Evolutionary conservation across 2,888 invertebrate genomes (phyloP).

Genomic region (Drosophila basisetae): DNA sequence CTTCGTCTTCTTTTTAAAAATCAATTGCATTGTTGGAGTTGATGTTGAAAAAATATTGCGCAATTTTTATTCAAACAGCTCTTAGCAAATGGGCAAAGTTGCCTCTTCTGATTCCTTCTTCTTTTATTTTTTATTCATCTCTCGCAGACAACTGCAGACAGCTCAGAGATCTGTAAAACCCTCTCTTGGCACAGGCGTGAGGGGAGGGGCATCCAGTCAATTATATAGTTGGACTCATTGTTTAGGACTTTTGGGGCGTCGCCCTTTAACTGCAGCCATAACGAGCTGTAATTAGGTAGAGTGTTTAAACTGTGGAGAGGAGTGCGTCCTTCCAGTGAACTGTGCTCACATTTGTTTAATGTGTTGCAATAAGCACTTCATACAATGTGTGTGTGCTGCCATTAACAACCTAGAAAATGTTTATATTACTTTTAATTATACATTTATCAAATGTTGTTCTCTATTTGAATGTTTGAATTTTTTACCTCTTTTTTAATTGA

Average conservation of each 20-base stretch:
- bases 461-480: too few species aligned
- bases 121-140: background rate
- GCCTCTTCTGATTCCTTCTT: conserved; percentile 8
- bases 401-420: background rate
- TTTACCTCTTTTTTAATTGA: too few species aligned
- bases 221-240: conserved; percentile 17
- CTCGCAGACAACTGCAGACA: conserved; percentile 39
- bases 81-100: conserved; percentile 36
- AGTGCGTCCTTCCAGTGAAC: background rate
- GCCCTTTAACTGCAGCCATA: conserved; percentile 10
- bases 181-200: too few species aligned
- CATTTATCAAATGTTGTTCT: too few species aligned
- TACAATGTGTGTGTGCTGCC: background rate
- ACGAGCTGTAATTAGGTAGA: conserved; percentile 24
- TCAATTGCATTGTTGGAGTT: conserved; percentile 49
- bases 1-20: conserved; percentile 39
- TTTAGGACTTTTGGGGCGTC: conserved; percentile 40
- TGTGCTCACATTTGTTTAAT: background rate
- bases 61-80: conserved; percentile 73
- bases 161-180: conserved; percentile 23
- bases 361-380: background rate
- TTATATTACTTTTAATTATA: too few species aligned
- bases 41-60: conserved; percentile 78
- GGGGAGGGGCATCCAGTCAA: background rate
- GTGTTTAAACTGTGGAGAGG: background rate